Base-by-base conservation (phyloP, 2,113 vertebrate genomes). In the Gallinago undulata region DNA sequence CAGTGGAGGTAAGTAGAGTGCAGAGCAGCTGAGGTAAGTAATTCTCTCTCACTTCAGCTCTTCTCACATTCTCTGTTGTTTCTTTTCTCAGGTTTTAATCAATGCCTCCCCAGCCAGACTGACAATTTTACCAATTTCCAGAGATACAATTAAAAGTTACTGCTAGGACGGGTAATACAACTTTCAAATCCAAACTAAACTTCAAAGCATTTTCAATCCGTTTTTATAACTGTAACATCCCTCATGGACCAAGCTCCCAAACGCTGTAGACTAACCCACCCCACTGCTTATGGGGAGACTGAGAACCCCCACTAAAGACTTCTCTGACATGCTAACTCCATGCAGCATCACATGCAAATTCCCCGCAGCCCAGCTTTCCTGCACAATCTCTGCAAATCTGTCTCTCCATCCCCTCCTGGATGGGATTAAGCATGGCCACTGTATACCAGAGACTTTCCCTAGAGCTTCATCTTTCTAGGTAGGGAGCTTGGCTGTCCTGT, bases 1-100 rank as follows among this genome's bases (percentile, higher is more conserved):
- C 98, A 92, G 98, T 99, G 95, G 99, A 99, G 99, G 99, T 99
- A 98, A 99, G 99, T 99, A 97, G 97, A 97, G 95, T 94, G 95
- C 96, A 91, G 97, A 97, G 97, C 79, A 69, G 96, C 97, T 97
- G 97, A 98, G 98, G 98, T 98, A 98, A 98, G 98, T 98, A 96
- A 93, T 76, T 84, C 95, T 87, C 92, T 93, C 96, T 95, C 97
- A 97, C 97, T 98, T 97, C 97, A 97, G 97, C 96, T 85, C 98
- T 98, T 98, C 98, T 98, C 98, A 98, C 97, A 92, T 95, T 98
- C 97, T 98, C 97, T 98, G 97, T 98, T 98, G 98, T 98, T 98
- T 98, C 98, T 98, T 98, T 98, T 98, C 98, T 98, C 98, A 98
- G 98, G 98, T 98, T 97, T 98, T 98, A 98, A 98, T 98, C 98